Percentiles rank a stretch among this genome's conserved stretches.
These are phyloP conservation scores for Patella depressa DNA, from an alignment of 2,888 invertebrate species.

Conservation along the genomic window DNA sequence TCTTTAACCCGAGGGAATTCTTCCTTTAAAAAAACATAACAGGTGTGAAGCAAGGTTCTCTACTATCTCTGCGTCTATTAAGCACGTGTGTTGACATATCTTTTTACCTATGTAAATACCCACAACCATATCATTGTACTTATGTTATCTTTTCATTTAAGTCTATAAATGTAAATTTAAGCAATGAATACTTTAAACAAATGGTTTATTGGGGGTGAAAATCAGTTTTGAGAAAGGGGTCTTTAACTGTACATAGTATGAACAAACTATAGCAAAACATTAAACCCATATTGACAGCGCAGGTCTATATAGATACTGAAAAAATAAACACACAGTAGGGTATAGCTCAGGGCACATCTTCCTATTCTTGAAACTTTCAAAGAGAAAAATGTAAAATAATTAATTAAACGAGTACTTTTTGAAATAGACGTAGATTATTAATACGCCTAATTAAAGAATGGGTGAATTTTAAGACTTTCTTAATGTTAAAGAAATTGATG, in stretches of 20 bases:
- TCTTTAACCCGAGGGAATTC: background rate
- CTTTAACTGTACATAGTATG: background rate
- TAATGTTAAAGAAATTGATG: too few relatives aligned
- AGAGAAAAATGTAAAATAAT: too few relatives aligned
- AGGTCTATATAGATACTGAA: background rate
- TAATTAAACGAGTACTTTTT: too few relatives aligned
- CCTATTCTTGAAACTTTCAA: background rate
- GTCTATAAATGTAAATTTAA: constrained; percentile 2
- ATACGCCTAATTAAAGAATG: too few relatives aligned
- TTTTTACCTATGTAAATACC: constrained; percentile 9
- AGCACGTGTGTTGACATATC: constrained; percentile 13
- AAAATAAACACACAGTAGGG: background rate
- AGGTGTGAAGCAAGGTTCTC: background rate
- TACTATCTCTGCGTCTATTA: background rate
- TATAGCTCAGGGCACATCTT: constrained; percentile 2
- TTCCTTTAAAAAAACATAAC: background rate
- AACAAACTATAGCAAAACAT: background rate
- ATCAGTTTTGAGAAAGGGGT: constrained; percentile 2
- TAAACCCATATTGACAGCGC: background rate
- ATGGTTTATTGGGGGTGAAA: constrained; percentile 13
- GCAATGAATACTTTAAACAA: background rate
- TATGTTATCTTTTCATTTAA: constrained; percentile 12
- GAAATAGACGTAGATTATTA: too few relatives aligned
- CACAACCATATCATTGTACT: constrained; percentile 1
- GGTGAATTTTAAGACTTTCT: too few relatives aligned